Conservation (phyloP, 2,888 invertebrate species). For the Drosophila fungiperda region DNA sequence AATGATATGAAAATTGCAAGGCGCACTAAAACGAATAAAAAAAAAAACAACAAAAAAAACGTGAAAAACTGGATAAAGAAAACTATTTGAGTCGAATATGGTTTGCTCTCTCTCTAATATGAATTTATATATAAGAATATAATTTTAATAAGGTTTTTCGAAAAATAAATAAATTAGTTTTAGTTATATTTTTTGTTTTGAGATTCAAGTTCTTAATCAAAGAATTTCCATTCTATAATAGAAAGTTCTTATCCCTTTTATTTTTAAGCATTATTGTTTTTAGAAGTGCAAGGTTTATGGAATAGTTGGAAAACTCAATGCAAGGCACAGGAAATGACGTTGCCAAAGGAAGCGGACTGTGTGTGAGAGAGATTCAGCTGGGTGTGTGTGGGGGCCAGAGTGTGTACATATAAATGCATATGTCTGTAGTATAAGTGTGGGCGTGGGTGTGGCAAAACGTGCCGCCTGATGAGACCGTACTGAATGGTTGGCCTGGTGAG, state of each 20-base stretch:
- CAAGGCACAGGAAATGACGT: slow-evolving; percentile 47
- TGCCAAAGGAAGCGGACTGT: slow-evolving; percentile 46
- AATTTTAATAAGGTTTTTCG: background rate
- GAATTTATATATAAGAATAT: background rate
- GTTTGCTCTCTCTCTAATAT: slow-evolving; percentile 15
- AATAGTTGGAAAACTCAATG: slow-evolving; percentile 17
- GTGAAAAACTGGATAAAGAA: slow-evolving; percentile 27
- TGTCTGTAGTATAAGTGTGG: slow-evolving; percentile 36
- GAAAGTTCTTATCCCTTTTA: background rate
- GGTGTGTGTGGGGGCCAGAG: slow-evolving; percentile 37
- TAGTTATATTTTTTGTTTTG: background rate
- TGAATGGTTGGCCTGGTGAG: background rate
- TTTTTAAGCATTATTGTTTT: background rate
- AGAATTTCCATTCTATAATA: accelerated
- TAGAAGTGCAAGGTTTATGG: background rate
- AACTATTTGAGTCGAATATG: background rate
- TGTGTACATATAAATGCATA: slow-evolving; percentile 9
- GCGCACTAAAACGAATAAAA: slow-evolving; percentile 41
- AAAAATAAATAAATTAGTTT: background rate
- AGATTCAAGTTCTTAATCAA: background rate
- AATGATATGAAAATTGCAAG: slow-evolving; percentile 80
- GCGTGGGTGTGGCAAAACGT: slow-evolving; percentile 70
- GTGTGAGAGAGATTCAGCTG: slow-evolving; percentile 27
- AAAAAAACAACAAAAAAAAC: slow-evolving; percentile 38
- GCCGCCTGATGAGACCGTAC: slow-evolving; percentile 21